Conservation (phyloP, 2,888 invertebrate genomes). For the Luffia ferchaultella region DNA sequence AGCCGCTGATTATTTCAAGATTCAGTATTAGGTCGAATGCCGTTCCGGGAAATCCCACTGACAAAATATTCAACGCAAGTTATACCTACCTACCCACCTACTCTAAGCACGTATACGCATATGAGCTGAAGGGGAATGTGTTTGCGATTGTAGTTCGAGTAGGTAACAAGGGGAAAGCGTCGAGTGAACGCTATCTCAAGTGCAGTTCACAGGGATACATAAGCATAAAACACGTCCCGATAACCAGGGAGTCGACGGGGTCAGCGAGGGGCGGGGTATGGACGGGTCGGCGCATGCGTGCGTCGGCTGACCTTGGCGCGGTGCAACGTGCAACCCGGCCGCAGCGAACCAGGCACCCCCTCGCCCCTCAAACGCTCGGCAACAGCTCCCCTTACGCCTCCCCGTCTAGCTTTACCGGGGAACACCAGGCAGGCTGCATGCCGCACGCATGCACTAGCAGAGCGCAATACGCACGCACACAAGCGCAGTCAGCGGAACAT, state of each 20-base stretch:
- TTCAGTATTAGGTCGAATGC: too few species aligned
- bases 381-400: constrained; percentile 26
- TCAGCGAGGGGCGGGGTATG: constrained; percentile 18
- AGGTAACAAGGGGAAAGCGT: too few species aligned
- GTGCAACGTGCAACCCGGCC: constrained; percentile 55
- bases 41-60: too few species aligned
- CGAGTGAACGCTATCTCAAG: too few species aligned
- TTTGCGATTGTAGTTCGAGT: too few species aligned
- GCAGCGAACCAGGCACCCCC: constrained; percentile 18
- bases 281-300: constrained; percentile 48
- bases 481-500: not conserved
- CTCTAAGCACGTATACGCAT: too few species aligned
- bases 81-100: too few species aligned
- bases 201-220: constrained; percentile 41
- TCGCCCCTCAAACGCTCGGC: constrained; percentile 23
- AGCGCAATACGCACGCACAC: constrained; percentile 5
- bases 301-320: constrained; percentile 58
- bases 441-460: not conserved
- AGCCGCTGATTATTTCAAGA: too few species aligned
- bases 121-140: too few species aligned
- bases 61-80: too few species aligned
- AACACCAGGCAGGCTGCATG: too few species aligned
- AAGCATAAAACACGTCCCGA: constrained; percentile 15
- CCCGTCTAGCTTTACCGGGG: not conserved
- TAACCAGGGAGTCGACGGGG: constrained; percentile 24